phyloP scores from a whole-genome alignment of 2,797 vertebrate species.

The Vireo griseus region DNA sequence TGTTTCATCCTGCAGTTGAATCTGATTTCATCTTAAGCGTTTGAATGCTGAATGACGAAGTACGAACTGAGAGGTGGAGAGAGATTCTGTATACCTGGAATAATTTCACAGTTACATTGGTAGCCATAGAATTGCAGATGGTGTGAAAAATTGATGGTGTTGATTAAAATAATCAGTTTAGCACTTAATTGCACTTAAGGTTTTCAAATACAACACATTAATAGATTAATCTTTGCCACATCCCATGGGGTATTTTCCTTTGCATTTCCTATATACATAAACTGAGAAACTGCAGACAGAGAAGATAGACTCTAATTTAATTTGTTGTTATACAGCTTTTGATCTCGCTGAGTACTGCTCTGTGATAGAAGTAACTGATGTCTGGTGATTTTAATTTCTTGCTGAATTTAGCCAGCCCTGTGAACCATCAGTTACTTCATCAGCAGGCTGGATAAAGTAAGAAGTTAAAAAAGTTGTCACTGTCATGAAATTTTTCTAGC shows the following conservation, averaged over 20 bases:
- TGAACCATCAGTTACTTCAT: background rate
- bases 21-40: background rate
- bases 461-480: background rate
- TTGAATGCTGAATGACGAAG: background rate
- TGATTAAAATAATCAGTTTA: conserved; percentile 40
- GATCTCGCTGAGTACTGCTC: background rate
- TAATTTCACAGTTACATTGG: background rate
- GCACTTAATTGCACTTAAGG: conserved; percentile 4
- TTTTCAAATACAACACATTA: conserved; percentile 31
- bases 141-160: background rate
- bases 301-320: background rate
- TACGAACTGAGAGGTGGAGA: background rate
- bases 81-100: background rate
- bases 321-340: background rate
- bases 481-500: background rate
- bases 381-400: background rate
- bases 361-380: background rate
- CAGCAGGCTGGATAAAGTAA: background rate
- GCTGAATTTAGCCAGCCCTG: background rate
- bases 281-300: conserved; percentile 8
- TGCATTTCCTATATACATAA: background rate
- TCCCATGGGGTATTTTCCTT: background rate
- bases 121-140: background rate
- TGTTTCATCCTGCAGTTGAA: background rate
- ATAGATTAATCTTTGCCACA: conserved; percentile 27